Conservation (phyloP, 2,113 vertebrate species). For the Natator depressus region DNA sequence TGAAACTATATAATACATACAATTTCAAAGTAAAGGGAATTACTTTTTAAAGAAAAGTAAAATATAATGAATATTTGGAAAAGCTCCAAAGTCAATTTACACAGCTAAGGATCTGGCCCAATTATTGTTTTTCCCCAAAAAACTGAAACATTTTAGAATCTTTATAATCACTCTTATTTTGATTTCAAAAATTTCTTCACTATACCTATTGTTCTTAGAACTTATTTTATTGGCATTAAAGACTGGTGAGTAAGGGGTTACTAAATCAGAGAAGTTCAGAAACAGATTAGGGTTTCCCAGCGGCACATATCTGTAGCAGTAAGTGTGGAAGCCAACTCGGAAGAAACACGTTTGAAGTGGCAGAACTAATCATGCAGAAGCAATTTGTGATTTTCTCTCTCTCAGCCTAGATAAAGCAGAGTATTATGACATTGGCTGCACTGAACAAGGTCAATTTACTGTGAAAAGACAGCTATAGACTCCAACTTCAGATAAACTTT, state of each 20-base stretch:
- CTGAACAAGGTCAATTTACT: constrained; percentile 86
- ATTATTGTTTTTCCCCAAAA: neutral
- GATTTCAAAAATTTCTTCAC: neutral
- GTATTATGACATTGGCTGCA: constrained; percentile 83
- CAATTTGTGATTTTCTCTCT: constrained; percentile 84
- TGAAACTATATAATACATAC: accelerated
- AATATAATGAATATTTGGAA: neutral
- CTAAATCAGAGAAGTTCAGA: constrained; percentile 74
- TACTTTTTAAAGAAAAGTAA: neutral
- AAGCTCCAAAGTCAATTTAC: neutral
- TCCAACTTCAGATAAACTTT: constrained; percentile 84
- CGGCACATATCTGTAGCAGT: constrained; percentile 79
- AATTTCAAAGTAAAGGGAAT: neutral
- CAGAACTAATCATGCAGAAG: constrained; percentile 88
- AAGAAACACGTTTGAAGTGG: constrained; percentile 87
- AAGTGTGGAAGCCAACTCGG: constrained; percentile 82
- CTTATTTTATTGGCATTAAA: neutral
- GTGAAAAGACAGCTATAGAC: constrained; percentile 82
- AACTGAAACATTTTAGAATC: neutral
- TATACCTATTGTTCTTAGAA: constrained; percentile 32
- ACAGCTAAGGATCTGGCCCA: neutral
- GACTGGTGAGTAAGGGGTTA: constrained; percentile 78
- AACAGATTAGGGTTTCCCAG: constrained; percentile 80
- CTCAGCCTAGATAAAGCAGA: constrained; percentile 82
- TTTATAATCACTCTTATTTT: neutral